These are phyloP conservation scores for Parthenolecanium corni DNA, from an alignment of 2,888 invertebrate species.

Conservation along the genomic window DNA sequence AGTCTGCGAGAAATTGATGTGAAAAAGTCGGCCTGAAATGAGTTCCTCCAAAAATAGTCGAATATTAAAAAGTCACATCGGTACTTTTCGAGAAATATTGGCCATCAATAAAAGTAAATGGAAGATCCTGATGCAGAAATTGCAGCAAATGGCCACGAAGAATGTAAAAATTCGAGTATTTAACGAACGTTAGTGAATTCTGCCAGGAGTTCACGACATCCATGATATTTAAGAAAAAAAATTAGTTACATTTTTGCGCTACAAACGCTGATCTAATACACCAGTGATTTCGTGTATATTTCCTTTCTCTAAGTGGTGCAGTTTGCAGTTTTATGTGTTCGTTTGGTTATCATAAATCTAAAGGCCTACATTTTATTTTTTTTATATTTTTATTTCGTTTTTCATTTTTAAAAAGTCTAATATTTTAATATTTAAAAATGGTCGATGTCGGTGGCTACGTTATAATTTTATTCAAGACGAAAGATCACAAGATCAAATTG, in stretches of 20 bases:
- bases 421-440: slow-evolving; percentile 39
- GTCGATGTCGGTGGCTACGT: slow-evolving; percentile 92
- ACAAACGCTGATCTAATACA: neutral
- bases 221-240: slow-evolving; percentile 2
- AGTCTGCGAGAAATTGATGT: too few relatives aligned
- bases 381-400: neutral
- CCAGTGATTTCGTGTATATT: neutral
- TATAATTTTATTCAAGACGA: slow-evolving; percentile 85
- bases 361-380: slow-evolving; percentile 5
- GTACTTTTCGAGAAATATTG: too few relatives aligned
- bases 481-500: slow-evolving; percentile 85
- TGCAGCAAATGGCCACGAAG: slow-evolving; percentile 8
- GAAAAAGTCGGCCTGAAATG: too few relatives aligned
- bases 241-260: neutral
- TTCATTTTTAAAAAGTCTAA: neutral
- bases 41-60: too few relatives aligned
- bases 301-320: neutral
- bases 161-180: neutral
- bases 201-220: neutral
- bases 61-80: too few relatives aligned
- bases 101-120: slow-evolving; percentile 7
- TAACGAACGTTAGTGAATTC: neutral
- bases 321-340: slow-evolving; percentile 6
- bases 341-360: neutral
- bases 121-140: slow-evolving; percentile 17